Base-by-base conservation (phyloP, 1,140 invertebrate genomes). In the Hestina assimilis region DNA sequence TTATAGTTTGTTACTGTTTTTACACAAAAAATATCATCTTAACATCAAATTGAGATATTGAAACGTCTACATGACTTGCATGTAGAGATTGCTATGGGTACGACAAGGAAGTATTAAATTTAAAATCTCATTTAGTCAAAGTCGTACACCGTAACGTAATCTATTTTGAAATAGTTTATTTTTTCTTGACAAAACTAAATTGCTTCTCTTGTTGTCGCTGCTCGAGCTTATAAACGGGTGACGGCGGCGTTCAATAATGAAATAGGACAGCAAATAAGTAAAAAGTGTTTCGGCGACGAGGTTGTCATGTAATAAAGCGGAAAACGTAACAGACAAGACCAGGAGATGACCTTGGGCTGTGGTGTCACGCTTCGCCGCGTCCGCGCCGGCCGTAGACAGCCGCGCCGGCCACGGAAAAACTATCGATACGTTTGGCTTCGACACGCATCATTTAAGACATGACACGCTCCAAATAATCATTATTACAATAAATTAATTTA, bases 211-310 rank as follows among this genome's bases (percentile, higher is more conserved):
- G 65, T 74, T 75, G 69, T 78, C 62, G 47, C 20, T 38, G 52
- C 54, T 45, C 52, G 53, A 43, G 42, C 57, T 75, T 68, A 69
- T 75, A 59, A 11, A 24, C 11, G 33, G n/a, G n/a, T 20, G 23
- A 26, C 1, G 20, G 24, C 20, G 48, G 53, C 56, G 51, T 58
- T 56, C 50, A 58, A 58, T 69, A 76, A 72, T 71, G 52, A 75
- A 76, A 61, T 69, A 57, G 67, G 66, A 53, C 64, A 57, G 62
- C 38, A 55, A 59, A 65, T 31, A 64, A 61, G 62, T 72, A 78
- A 82, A 83, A 82, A 81, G 47, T 67, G 52, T 57, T 59, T 53
- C 63, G 63, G 64, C 61, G 54, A 47, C 75, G 79, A 79, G 75
- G 75, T 62, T 72, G 66, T 35, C 43, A 26, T 59, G 74, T 66